Evolutionary conservation across 2,888 invertebrate genomes (phyloP).

Genomic region (Plagodis dolabraria): DNA sequence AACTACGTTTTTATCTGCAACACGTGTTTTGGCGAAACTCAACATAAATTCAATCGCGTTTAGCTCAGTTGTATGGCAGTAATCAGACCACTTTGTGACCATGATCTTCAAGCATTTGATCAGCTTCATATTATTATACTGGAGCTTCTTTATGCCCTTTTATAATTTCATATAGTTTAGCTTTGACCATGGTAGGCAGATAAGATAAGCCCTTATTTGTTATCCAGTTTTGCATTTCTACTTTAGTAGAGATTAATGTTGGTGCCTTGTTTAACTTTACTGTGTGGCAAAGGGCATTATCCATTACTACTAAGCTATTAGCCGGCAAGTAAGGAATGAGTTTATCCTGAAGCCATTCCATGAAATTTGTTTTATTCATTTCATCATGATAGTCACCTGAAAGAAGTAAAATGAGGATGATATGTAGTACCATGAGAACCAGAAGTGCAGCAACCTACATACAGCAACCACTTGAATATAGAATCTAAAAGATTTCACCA

Average conservation of each 20-base stretch:
- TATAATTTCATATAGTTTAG: too few species aligned
- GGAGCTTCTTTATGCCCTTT: too few species aligned
- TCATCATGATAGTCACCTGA: conserved; percentile 29
- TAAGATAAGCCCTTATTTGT: too few species aligned
- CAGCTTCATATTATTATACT: too few species aligned
- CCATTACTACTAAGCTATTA: conserved; percentile 11
- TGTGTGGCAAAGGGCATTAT: conserved; percentile 24
- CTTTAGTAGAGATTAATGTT: conserved; percentile 9
- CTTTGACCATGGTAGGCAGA: too few species aligned
- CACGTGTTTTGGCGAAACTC: conserved; percentile 33
- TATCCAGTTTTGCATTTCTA: conserved; percentile 9
- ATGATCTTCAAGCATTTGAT: conserved; percentile 27
- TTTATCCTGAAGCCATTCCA: conserved; percentile 28
- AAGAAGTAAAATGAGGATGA: too few species aligned
- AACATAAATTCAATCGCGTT: conserved; percentile 33
- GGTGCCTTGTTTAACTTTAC: conserved; percentile 24
- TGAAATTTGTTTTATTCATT: conserved; percentile 30
- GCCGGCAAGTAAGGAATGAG: conserved; percentile 24
- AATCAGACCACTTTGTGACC: conserved; percentile 32
- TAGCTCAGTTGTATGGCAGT: conserved; percentile 21
- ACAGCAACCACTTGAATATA: too few species aligned
- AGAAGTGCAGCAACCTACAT: too few species aligned
- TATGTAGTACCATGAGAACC: too few species aligned
- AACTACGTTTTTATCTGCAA: conserved; percentile 31
- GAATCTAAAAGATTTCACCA: too few species aligned